Evolutionary conservation across 2,113 vertebrate genomes (phyloP).

Genomic region (Ailurus styani): DNA sequence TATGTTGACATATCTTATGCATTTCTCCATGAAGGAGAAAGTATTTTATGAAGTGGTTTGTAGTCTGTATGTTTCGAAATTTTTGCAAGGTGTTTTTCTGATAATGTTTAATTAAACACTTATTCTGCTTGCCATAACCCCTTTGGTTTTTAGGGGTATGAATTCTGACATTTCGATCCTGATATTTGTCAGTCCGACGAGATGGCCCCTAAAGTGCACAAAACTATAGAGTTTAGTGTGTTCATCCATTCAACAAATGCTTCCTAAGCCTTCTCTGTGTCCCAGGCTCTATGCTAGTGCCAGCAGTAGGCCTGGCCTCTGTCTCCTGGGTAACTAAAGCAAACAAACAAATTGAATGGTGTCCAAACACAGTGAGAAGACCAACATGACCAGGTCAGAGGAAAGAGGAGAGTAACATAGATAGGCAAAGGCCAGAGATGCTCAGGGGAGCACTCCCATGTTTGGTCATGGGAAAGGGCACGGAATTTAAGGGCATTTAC

Average conservation of each 20-base stretch:
- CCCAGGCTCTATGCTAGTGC: background rate
- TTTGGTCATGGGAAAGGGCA: background rate
- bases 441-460: background rate
- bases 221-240: background rate
- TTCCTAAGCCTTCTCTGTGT: background rate
- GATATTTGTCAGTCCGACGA: background rate
- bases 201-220: background rate
- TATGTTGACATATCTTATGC: background rate
- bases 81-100: background rate
- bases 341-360: background rate
- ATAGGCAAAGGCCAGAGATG: background rate
- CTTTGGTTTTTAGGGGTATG: background rate
- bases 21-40: slow-evolving; percentile 17
- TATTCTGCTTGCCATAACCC: background rate
- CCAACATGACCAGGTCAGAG: background rate
- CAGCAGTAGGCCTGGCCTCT: background rate
- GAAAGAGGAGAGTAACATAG: background rate
- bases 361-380: background rate
- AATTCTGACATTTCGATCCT: background rate
- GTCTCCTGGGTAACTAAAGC: background rate
- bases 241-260: background rate
- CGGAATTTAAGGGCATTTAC: background rate
- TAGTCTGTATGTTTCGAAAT: background rate
- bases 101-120: background rate
- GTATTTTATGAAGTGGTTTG: background rate